Evolutionary conservation across 2,888 invertebrate genomes (phyloP), one percentile per base, ranked within the genome.

Genomic region (Tetragonula carbonaria): DNA sequence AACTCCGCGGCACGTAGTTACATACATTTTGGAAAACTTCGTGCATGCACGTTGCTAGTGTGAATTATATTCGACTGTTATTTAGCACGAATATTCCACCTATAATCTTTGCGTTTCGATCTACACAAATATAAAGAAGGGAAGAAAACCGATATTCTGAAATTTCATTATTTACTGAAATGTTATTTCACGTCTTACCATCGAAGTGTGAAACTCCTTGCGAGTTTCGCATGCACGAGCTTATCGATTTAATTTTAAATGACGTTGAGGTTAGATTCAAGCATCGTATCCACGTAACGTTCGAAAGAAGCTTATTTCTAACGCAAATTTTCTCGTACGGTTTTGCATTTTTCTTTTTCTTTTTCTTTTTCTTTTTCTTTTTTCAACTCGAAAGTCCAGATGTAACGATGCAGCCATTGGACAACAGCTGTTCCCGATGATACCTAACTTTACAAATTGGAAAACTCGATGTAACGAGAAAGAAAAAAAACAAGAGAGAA

Each of bases 11-110:
- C 23, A n/a, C 45, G 2, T 45, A 8, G 45, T 45, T 18, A 62
- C 57, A 67, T 85, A 79, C 5, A 2, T 65, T 65, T 84, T 75
- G 74, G 21, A 66, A 67, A 51, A 14, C 38, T 51, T 63, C 18
- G 33, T 21, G n/a, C 33, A n/a, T 55, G 51, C 53, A 38, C n/a
- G 3, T 45, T 23, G 23, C 53, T n/a, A 45, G 23, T 23, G 14
- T 45, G 67, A 65, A 16, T 59, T 74, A 67, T n/a, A 33, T 72
- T 23, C 38, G 59, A 51, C 13, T 51, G 53, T 13, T 71, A 28
- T 59, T 50, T 53, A 45, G 2, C n/a, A 23, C n/a, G 11, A 23
- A 45, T n/a, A 1, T n/a, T 67, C n/a, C 45, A 16, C 62, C n/a
- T 62, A 28, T 18, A 18, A n/a, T 50, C 13, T 65, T 38, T 8